Evolutionary conservation across 2,113 vertebrate species (phyloP).

Genomic region (Zosterops borbonicus): DNA sequence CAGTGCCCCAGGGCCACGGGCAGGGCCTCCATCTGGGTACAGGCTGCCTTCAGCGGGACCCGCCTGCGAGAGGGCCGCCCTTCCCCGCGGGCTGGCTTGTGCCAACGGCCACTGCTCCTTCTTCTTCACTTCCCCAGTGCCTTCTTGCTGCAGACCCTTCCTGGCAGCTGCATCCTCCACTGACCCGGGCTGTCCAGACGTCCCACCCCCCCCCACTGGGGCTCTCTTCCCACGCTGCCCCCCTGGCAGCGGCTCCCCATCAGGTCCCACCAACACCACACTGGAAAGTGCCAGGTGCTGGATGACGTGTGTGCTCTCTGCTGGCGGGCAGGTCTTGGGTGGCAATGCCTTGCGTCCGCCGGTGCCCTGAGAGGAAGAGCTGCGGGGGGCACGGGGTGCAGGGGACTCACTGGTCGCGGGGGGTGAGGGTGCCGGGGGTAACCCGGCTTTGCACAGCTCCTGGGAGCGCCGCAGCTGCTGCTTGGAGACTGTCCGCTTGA

Average conservation of each 20-base stretch:
- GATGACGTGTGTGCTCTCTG: constrained; percentile 41
- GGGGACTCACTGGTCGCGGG: constrained; percentile 63
- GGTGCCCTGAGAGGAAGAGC: background rate
- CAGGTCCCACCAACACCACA: constrained; percentile 62
- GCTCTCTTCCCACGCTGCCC: constrained; percentile 56
- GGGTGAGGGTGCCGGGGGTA: constrained; percentile 72
- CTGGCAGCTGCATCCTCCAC: constrained; percentile 41
- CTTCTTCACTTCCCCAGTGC: constrained; percentile 29
- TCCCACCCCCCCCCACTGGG: constrained; percentile 16
- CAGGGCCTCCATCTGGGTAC: background rate
- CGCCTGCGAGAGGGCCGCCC: background rate
- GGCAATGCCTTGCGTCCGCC: background rate
- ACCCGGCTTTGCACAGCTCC: constrained; percentile 74
- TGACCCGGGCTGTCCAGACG: constrained; percentile 8
- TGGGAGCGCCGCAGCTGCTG: constrained; percentile 80
- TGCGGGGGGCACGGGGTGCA: constrained; percentile 14
- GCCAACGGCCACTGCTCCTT: constrained; percentile 61
- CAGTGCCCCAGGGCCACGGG: constrained; percentile 38
- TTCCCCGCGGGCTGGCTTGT: background rate
- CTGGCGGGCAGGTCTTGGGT: background rate
- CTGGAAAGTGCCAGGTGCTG: constrained; percentile 60
- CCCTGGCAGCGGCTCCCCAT: constrained; percentile 40
- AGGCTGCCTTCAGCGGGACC: background rate
- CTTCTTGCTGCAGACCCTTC: constrained; percentile 58
- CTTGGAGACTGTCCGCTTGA: constrained; percentile 86